phyloP scores from a whole-genome alignment of 2,113 vertebrate species.

The Picathartes gymnocephalus region DNA sequence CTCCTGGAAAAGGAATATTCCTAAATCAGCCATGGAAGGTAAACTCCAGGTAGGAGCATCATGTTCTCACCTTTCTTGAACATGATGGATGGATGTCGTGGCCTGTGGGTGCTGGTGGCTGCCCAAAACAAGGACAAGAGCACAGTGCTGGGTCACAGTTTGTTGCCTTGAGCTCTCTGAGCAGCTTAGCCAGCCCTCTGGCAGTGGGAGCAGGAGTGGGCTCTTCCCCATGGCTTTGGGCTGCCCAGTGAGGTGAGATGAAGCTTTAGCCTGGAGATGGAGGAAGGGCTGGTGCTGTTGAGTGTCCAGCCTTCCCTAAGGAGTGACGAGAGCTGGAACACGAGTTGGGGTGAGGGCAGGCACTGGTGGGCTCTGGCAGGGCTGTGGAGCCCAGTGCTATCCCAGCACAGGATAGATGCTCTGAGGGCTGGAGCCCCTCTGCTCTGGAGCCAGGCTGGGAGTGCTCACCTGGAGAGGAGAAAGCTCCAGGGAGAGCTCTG shows the following conservation, averaged over 20 bases:
- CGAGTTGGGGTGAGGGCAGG: too few species aligned
- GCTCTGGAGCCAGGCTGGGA: not conserved
- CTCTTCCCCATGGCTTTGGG: not conserved
- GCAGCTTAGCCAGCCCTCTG: not conserved
- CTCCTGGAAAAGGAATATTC: not conserved
- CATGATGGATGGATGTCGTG: accelerated
- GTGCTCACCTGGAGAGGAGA: accelerated
- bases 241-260: not conserved
- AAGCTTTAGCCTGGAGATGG: too few species aligned
- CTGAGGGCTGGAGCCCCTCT: not conserved
- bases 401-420: not conserved
- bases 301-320: accelerated
- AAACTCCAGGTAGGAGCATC: not conserved
- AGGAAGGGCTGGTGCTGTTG: not conserved
- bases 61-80: accelerated
- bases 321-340: accelerated
- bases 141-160: accelerated
- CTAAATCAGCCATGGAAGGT: not conserved
- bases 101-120: not conserved
- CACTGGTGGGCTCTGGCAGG: accelerated
- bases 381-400: not conserved
- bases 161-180: accelerated
- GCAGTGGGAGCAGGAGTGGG: not conserved
- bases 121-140: accelerated
- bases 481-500: not conserved